Conservation (phyloP, 2,888 invertebrate species). For the Stictocephala bisonia region DNA sequence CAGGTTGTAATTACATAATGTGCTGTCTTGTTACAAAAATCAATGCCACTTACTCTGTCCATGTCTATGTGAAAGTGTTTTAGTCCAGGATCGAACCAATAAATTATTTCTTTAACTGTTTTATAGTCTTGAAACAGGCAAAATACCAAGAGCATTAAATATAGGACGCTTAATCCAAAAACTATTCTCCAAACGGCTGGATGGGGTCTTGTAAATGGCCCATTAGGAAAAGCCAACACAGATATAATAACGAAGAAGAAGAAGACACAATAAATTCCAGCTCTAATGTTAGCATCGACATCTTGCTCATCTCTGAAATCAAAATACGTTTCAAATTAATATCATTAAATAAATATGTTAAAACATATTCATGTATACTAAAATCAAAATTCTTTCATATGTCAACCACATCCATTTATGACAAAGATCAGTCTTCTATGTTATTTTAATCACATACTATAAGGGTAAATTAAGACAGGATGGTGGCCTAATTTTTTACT, state of each 20-base stretch:
- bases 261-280: conserved; percentile 91
- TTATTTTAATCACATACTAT: too few species aligned
- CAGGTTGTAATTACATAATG: too few species aligned
- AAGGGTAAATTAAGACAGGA: too few species aligned
- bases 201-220: conserved; percentile 98
- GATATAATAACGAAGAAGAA: conserved; percentile 98
- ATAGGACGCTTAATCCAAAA: conserved; percentile 93
- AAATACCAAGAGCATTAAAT: conserved; percentile 83
- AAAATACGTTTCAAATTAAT: too few species aligned
- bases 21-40: too few species aligned
- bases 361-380: too few species aligned
- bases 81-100: conserved; percentile 96
- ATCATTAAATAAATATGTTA: too few species aligned
- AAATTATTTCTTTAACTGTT: conserved; percentile 90
- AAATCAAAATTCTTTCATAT: too few species aligned
- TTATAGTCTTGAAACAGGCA: conserved; percentile 94
- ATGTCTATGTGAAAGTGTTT: conserved; percentile 87
- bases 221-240: conserved; percentile 97
- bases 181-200: conserved; percentile 98
- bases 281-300: conserved; percentile 93
- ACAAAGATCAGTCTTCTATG: too few species aligned
- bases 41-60: conserved; percentile 82
- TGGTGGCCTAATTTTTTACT: too few species aligned
- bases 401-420: too few species aligned
- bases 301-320: conserved; percentile 89